Conservation (phyloP, 2,113 vertebrate species). For the Sylvicapra grimmia region DNA sequence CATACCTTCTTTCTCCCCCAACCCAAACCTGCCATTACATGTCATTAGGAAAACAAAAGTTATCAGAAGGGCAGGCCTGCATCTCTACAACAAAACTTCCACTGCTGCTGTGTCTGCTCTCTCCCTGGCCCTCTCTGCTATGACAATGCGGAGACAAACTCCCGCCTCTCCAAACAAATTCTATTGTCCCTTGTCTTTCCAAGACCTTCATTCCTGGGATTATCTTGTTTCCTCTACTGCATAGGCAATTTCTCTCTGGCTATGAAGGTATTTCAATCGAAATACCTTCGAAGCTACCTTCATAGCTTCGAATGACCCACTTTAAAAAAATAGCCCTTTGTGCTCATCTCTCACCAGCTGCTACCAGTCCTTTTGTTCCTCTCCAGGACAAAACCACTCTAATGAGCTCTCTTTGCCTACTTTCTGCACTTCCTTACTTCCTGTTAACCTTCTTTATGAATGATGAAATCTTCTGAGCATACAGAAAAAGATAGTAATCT, state of each 20-base stretch:
- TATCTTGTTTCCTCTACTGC: neutral
- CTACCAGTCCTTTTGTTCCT: neutral
- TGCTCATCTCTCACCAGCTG: neutral
- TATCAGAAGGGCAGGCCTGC: neutral
- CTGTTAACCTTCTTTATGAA: conserved; percentile 10
- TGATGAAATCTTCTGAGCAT: neutral
- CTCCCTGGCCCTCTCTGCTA: neutral
- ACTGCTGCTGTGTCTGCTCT: neutral
- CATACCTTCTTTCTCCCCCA: neutral
- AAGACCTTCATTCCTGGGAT: neutral
- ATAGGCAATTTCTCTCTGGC: neutral
- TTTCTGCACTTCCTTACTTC: neutral
- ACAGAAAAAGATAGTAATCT: conserved; percentile 9
- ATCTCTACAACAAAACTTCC: neutral
- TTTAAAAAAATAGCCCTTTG: neutral
- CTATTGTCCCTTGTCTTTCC: neutral
- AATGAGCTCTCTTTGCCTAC: neutral
- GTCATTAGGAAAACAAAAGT: neutral
- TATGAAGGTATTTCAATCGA: neutral
- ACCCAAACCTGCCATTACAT: neutral
- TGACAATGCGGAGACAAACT: neutral
- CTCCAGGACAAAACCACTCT: neutral
- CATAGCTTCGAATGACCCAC: conserved; percentile 1
- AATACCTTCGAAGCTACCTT: no score
- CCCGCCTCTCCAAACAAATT: neutral